Evolutionary conservation across 2,113 vertebrate species (phyloP).

Genomic region (Rostratula benghalensis): DNA sequence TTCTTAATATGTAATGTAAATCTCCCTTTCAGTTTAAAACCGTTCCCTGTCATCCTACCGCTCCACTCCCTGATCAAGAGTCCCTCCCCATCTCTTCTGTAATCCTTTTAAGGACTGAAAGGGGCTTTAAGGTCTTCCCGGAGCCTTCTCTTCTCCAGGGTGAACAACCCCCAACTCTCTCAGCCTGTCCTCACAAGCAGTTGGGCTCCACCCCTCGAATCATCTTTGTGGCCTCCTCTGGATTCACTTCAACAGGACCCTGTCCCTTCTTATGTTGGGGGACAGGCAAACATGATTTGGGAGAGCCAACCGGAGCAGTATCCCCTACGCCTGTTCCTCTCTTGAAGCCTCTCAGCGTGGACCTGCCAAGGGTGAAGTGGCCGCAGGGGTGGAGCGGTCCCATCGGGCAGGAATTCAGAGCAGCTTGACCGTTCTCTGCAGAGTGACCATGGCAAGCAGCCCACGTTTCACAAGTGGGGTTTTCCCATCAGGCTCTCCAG

Average conservation of each 20-base stretch:
- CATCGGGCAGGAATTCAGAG: neutral
- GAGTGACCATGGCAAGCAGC: neutral
- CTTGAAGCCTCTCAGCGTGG: rapidly evolving
- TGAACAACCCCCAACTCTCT: neutral
- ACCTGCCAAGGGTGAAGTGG: neutral
- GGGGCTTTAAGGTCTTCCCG: neutral
- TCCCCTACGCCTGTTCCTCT: neutral
- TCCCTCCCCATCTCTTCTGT: no score
- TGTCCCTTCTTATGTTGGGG: neutral
- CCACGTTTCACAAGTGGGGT: conserved; percentile 49
- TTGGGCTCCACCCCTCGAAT: neutral
- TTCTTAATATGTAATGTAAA: neutral
- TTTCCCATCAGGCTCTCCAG: conserved; percentile 66
- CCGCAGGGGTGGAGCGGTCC: neutral
- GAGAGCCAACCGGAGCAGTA: neutral
- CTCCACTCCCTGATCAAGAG: neutral
- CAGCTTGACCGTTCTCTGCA: neutral
- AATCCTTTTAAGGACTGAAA: neutral
- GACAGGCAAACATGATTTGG: neutral
- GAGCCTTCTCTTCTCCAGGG: neutral
- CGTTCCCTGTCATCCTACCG: neutral
- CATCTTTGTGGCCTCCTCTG: neutral
- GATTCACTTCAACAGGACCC: neutral
- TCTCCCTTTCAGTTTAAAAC: neutral
- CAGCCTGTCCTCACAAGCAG: neutral